Evolutionary conservation across 2,113 vertebrate genomes (phyloP), one percentile per base, ranked within the genome.

Genomic region (Murina feae): DNA sequence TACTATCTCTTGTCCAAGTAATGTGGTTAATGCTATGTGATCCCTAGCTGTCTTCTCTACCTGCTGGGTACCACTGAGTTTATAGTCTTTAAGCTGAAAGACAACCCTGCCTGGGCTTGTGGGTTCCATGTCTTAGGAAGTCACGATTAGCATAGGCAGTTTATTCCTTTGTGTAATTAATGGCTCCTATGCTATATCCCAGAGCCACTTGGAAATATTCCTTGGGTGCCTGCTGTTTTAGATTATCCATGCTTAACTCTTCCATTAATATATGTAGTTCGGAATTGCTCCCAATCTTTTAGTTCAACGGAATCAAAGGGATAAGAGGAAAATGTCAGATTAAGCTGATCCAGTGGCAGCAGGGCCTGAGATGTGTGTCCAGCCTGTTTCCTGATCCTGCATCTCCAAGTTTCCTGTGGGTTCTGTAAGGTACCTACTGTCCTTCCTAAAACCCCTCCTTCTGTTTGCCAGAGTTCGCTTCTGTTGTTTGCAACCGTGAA

Each of bases 171-270:
- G 69, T 76, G 21, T 76, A 86, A 89, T 80, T 83, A 94, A 84
- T 84, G 90, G 91, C 66, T 96, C 71, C 60, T 55, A 89, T n/a
- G 44, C 39, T 72, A 32, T 94, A 72, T 91, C 79, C 86, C 65
- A 72, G 75, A 94, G 65, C 86, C 91, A 96, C 86, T 87, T 94
- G 92, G 89, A 94, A 96, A 44, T 60, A 75, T 90, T 96, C 91
- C 86, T 60, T 10, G 55, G 78, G 74, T 89, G 93, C 63, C 89
- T 91, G 79, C 93, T 95, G 79, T 93, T 96, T 92, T 87, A 32
- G 78, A 91, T 96, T 95, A 94, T 87, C 80, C 76, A 74, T 66
- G 91, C 91, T 87, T 66, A 75, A 76, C 23, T 94, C 63, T 86
- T 85, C 44, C 39, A 84, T n/a, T 80, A 84, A 95, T 16, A 28